Evolutionary conservation across 1,140 invertebrate genomes (phyloP), one percentile per base, ranked within the genome.

Genomic region (Drosophila pandora): DNA sequence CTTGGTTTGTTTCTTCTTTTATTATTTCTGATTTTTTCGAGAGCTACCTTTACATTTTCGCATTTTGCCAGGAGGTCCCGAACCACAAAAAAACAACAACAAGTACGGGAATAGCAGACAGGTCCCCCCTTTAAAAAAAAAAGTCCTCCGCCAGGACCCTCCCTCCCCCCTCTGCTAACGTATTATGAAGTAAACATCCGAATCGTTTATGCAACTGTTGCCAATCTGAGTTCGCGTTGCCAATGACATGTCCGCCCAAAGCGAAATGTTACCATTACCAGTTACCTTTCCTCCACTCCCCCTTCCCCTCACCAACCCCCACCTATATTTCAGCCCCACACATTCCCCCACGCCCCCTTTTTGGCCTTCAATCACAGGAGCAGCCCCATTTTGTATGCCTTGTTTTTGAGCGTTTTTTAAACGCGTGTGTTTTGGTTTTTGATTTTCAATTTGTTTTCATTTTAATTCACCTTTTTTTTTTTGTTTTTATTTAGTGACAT

Each of bases 121-220:
- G 37, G 39, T 6, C 39, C 12, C 39, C 39, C 12, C 10, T n/a
- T n/a, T n/a, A 12, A 37, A 37, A 37, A 37, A 6, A 37, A 37
- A 37, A 37, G 2, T 2, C 9, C 34, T 28, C 9, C 2, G 32
- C 9, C 32, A 34, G 8, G 7, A 28, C 34, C 34, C 34, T 2
- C 2, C 34, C 34, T 37, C 10, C 10, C 34, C 3, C 2, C 32
- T 10, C 32, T 34, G 32, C 13, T 17, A 41, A 45, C 69, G 53
- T 75, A 78, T 87, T 75, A 78, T 70, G 77, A 71, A 78, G 77
- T 65, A 85, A 85, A 87, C 82, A 85, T 87, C 53, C 64, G 61
- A 77, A 78, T 78, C 81, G 77, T 85, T 85, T 85, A 75, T 85
- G 78, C 81, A 85, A 85, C 82, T 85, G 81, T 87, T 87, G 81